Conservation (phyloP, 1,140 invertebrate genomes). For the Penaeus vannamei region DNA sequence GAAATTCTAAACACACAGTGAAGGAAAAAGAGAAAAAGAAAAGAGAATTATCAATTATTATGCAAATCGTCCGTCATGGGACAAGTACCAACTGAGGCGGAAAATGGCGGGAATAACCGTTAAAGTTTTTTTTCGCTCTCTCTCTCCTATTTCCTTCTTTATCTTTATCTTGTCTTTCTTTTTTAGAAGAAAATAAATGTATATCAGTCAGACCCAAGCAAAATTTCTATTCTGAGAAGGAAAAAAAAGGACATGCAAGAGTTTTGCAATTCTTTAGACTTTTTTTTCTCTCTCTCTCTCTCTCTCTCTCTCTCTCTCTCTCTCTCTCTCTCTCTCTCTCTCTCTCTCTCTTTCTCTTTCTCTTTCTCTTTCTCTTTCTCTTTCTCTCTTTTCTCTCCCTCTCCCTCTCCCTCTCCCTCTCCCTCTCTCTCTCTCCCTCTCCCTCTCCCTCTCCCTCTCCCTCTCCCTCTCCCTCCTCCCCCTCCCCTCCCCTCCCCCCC, state of each 20-base stretch:
- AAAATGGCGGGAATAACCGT: neutral
- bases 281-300: neutral
- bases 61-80: too few relatives aligned
- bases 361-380: neutral
- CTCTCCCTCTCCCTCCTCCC: neutral
- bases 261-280: too few relatives aligned
- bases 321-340: conserved; percentile 16
- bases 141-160: conserved; percentile 8
- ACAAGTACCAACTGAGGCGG: too few relatives aligned
- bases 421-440: neutral
- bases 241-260: neutral
- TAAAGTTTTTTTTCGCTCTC: neutral
- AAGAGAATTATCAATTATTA: too few relatives aligned
- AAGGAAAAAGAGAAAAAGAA: too few relatives aligned
- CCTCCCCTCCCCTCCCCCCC: too few relatives aligned
- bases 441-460: too few relatives aligned
- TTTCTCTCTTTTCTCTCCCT: too few relatives aligned
- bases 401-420: too few relatives aligned
- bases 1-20: too few relatives aligned
- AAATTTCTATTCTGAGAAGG: neutral
- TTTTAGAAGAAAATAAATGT: neutral
- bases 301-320: conserved; percentile 30
- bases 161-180: neutral
- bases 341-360: neutral
- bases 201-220: too few relatives aligned